These are phyloP conservation scores for Misgurnus anguillicaudatus DNA, from an alignment of 2,113 vertebrate species.

Conservation along the genomic window DNA sequence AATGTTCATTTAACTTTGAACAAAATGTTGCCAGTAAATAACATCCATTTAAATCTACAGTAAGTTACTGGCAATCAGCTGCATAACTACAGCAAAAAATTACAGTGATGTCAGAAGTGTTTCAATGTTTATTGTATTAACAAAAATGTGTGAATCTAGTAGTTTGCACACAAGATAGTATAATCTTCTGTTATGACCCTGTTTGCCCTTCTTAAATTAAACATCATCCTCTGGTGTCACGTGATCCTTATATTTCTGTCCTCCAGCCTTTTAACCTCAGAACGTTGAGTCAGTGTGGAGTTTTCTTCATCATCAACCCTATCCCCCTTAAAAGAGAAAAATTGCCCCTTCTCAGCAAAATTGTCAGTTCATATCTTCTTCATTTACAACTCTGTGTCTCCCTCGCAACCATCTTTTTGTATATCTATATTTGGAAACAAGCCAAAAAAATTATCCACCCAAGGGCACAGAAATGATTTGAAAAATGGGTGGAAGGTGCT, in stretches of 20 bases:
- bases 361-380: conserved; percentile 27
- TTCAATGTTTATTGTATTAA: conserved; percentile 14
- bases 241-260: neutral
- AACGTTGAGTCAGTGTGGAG: neutral
- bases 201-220: neutral
- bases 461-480: conserved; percentile 10
- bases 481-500: neutral
- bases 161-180: neutral
- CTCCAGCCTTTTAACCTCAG: conserved; percentile 1
- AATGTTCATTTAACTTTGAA: too few relatives aligned
- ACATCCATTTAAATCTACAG: too few relatives aligned
- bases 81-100: too few relatives aligned
- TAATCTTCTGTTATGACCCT: neutral
- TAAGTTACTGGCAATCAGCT: too few relatives aligned
- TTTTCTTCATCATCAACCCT: neutral
- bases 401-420: neutral
- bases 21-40: too few relatives aligned
- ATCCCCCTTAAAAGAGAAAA: neutral
- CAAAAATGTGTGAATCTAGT: too few relatives aligned
- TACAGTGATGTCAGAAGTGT: neutral
- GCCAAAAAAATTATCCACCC: conserved; percentile 8
- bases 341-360: conserved; percentile 2
- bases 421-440: neutral
- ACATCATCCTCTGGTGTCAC: neutral
- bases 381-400: neutral